Percentiles rank a stretch among this genome's conserved stretches.
Conservation (phyloP, 2,888 invertebrate species). For the Abscondita cerata region DNA sequence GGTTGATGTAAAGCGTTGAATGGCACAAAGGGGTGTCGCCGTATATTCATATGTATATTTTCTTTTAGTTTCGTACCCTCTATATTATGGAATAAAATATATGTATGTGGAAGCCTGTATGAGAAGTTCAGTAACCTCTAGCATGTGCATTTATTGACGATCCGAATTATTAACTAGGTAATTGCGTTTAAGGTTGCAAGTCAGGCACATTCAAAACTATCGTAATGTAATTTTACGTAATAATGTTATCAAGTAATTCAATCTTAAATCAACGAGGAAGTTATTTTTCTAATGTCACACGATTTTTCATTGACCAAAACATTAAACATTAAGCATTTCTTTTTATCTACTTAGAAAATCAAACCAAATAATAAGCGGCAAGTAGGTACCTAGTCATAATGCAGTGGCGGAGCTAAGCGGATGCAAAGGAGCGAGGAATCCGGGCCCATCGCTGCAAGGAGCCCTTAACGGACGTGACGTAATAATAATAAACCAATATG, state of each 20-base stretch:
- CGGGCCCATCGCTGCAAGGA: too few species aligned
- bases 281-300: too few species aligned
- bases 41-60: not conserved
- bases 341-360: too few species aligned
- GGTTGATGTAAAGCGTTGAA: not conserved
- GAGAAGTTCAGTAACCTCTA: conserved; percentile 18
- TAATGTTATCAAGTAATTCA: not conserved
- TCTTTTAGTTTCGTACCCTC: conserved; percentile 11
- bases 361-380: too few species aligned
- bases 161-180: conserved; percentile 18
- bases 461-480: too few species aligned
- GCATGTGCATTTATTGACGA: conserved; percentile 23
- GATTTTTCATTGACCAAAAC: too few species aligned
- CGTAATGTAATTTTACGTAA: not conserved
- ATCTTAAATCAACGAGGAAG: not conserved
- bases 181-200: conserved; percentile 10
- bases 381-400: too few species aligned
- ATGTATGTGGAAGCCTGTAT: not conserved
- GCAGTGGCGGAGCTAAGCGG: too few species aligned
- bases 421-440: too few species aligned
- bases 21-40: not conserved
- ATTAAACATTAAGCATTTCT: too few species aligned
- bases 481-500: too few species aligned
- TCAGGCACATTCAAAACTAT: conserved; percentile 2
- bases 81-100: not conserved